Evolutionary conservation across 2,797 vertebrate genomes (phyloP).

Genomic region (Scomberomorus guttatus): DNA sequence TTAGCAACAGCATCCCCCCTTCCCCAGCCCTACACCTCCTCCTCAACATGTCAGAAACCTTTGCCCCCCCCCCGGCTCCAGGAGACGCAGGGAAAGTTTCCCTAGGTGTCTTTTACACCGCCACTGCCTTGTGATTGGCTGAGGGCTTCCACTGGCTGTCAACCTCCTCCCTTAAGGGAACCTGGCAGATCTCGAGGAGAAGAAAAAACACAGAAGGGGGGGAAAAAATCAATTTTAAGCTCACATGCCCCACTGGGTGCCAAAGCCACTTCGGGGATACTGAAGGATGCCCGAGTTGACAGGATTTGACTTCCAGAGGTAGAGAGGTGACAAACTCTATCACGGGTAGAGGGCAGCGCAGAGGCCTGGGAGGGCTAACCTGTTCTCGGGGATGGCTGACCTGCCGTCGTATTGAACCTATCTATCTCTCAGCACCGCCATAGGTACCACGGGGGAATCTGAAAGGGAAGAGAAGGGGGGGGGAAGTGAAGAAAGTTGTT

Average conservation of each 20-base stretch:
- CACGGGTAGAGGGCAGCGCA: slow-evolving; percentile 80
- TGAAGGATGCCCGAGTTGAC: slow-evolving; percentile 96
- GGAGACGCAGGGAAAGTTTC: slow-evolving; percentile 84
- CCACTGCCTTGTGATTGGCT: slow-evolving; percentile 88
- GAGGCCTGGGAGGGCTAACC: slow-evolving; percentile 91
- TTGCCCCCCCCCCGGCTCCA: slow-evolving; percentile 83
- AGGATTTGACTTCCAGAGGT: slow-evolving; percentile 97
- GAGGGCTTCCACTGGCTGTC: slow-evolving; percentile 89
- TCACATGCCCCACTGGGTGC: slow-evolving; percentile 96
- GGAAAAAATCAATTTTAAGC: slow-evolving; percentile 95
- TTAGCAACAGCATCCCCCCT: slow-evolving; percentile 85
- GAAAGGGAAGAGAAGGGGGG: slow-evolving; percentile 76
- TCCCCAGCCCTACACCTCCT: background rate
- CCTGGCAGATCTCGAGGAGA: slow-evolving; percentile 90
- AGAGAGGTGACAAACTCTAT: slow-evolving; percentile 99
- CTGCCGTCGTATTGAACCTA: slow-evolving; percentile 92
- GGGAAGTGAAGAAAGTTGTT: slow-evolving; percentile 80
- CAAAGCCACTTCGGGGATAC: slow-evolving; percentile 94
- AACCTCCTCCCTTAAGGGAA: slow-evolving; percentile 93
- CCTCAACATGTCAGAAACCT: slow-evolving; percentile 84
- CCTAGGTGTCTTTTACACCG: slow-evolving; percentile 90
- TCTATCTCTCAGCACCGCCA: slow-evolving; percentile 93
- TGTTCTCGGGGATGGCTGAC: slow-evolving; percentile 90
- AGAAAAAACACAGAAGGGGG: slow-evolving; percentile 49
- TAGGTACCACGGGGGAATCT: slow-evolving; percentile 83